These are phyloP conservation scores for Trichogramma dendrolimi DNA, from an alignment of 2,888 invertebrate species.

Conservation along the genomic window DNA sequence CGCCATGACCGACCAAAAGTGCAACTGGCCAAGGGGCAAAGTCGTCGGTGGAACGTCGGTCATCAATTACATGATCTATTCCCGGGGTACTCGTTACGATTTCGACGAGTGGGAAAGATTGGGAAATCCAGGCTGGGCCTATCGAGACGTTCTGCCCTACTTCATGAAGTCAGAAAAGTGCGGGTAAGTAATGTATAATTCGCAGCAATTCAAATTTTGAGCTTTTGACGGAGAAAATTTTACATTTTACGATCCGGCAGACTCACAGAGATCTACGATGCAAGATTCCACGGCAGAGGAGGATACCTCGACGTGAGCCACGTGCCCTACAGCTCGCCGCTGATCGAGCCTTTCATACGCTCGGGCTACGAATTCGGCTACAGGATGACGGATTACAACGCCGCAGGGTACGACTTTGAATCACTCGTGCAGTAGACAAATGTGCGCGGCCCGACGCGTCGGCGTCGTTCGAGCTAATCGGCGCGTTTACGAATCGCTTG, in stretches of 20 bases:
- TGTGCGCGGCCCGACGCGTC: not conserved
- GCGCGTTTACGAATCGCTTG: too few relatives aligned
- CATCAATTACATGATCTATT: slow-evolving; percentile 80
- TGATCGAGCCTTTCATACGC: slow-evolving; percentile 63
- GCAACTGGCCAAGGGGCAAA: slow-evolving; percentile 73
- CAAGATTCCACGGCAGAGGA: slow-evolving; percentile 62
- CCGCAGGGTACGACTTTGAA: slow-evolving; percentile 44
- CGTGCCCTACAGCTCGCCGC: slow-evolving; percentile 61
- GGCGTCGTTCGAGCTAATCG: too few relatives aligned
- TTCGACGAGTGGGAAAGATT: slow-evolving; percentile 75
- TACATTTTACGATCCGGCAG: not conserved
- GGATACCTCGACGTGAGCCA: slow-evolving; percentile 69
- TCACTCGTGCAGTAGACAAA: not conserved
- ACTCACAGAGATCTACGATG: slow-evolving; percentile 35
- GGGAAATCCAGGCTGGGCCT: slow-evolving; percentile 80
- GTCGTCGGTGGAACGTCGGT: slow-evolving; percentile 79
- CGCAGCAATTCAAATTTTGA: not conserved
- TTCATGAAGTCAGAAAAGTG: slow-evolving; percentile 75
- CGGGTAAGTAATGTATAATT: slow-evolving; percentile 13
- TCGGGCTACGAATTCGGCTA: slow-evolving; percentile 70
- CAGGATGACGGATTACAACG: slow-evolving; percentile 67
- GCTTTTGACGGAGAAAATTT: not conserved
- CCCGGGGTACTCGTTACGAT: slow-evolving; percentile 75
- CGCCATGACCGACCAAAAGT: slow-evolving; percentile 49
- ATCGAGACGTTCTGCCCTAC: slow-evolving; percentile 67